Evolutionary conservation across 1,140 invertebrate species (phyloP).

Genomic region (Drosophila novamexicana): DNA sequence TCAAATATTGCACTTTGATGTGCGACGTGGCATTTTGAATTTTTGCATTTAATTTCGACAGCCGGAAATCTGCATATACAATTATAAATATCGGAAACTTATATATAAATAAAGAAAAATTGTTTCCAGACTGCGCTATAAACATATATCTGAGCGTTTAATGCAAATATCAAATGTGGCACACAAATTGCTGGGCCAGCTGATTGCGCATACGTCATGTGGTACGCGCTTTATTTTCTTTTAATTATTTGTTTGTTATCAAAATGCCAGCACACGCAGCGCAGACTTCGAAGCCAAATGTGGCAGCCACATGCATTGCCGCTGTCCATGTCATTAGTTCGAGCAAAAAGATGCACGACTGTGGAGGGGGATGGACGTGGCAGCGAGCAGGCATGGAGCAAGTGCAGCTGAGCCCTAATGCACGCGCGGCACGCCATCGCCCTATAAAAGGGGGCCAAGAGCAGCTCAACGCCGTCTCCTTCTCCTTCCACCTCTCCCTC

Average conservation of each 20-base stretch:
- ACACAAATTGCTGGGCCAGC: constrained; percentile 3
- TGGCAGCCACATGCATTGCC: constrained; percentile 56
- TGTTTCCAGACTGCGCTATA: neutral
- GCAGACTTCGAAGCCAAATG: constrained; percentile 28
- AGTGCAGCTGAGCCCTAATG: constrained; percentile 57
- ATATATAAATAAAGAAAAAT: neutral
- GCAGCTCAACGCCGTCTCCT: neutral
- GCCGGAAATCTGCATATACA: constrained; percentile 28
- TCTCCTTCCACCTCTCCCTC: too few species aligned
- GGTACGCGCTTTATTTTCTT: constrained; percentile 6
- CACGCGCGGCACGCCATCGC: constrained; percentile 67
- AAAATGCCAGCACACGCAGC: constrained; percentile 7
- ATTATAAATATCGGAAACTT: constrained; percentile 10
- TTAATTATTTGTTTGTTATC: neutral
- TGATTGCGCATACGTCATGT: constrained; percentile 41
- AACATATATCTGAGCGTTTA: neutral
- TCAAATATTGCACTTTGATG: constrained; percentile 48
- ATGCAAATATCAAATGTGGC: constrained; percentile 3
- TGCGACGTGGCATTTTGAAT: constrained; percentile 16
- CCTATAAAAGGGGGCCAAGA: constrained; percentile 67
- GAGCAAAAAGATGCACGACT: constrained; percentile 7
- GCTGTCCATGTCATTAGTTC: constrained; percentile 60
- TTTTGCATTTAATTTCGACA: constrained; percentile 68
- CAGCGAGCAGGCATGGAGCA: neutral
- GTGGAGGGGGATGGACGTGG: constrained; percentile 8